These are phyloP conservation scores for Vidua macroura DNA, from an alignment of 2,113 vertebrate species.

Conservation along the genomic window DNA sequence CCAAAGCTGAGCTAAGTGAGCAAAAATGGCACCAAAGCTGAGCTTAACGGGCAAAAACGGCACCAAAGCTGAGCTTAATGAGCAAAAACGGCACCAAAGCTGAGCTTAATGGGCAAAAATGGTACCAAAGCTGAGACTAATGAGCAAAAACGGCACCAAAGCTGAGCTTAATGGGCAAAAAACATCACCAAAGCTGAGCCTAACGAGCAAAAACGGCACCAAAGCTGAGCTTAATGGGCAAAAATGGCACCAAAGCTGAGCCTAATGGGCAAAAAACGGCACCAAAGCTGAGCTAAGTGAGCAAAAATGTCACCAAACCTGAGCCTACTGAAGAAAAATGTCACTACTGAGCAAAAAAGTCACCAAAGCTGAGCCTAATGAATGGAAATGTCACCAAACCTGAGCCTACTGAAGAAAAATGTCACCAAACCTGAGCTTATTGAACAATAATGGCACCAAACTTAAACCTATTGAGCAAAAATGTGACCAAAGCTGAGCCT, in stretches of 20 bases:
- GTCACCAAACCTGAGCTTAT: accelerated
- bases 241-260: neutral
- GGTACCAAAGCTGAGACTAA: no score
- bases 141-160: no score
- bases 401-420: accelerated
- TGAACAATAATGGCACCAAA: neutral
- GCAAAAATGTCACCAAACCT: accelerated
- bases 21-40: neutral
- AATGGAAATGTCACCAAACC: neutral
- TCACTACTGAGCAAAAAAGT: accelerated
- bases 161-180: no score
- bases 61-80: no score
- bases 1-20: accelerated
- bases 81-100: neutral
- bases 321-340: accelerated
- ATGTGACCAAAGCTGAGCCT: neutral
- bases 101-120: no score
- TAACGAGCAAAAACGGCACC: accelerated
- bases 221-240: accelerated
- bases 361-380: accelerated
- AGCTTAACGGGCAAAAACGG: no score
- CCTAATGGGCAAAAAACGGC: no score
- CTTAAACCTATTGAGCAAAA: accelerated
- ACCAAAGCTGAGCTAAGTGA: neutral
- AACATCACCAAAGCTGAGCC: neutral